These are phyloP conservation scores for Mycteria americana DNA, from an alignment of 2,797 vertebrate species.

Conservation along the genomic window DNA sequence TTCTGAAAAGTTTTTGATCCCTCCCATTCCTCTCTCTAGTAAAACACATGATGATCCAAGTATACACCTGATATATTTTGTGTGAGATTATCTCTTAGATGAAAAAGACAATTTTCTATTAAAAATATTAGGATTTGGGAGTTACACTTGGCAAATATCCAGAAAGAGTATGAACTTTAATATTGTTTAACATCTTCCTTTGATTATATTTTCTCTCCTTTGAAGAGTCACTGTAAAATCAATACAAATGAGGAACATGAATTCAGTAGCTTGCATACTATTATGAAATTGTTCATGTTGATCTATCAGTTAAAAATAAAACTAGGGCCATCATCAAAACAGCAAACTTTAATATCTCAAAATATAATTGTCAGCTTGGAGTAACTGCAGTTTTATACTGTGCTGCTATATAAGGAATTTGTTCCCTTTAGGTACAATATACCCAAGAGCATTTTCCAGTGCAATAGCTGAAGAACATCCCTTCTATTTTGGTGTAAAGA, in stretches of 20 bases:
- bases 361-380: neutral
- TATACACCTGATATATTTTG: neutral
- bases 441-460: constrained; percentile 23
- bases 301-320: neutral
- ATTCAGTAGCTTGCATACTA: neutral
- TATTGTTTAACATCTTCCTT: neutral
- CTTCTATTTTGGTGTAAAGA: neutral
- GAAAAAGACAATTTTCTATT: neutral
- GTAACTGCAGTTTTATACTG: neutral
- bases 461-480: constrained; percentile 16
- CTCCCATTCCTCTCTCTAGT: neutral
- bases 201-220: neutral
- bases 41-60: neutral
- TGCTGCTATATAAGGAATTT: neutral
- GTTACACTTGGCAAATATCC: neutral
- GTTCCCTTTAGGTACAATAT: neutral
- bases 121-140: neutral
- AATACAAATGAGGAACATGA: neutral
- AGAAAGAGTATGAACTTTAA: neutral
- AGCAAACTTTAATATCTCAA: neutral
- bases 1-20: neutral
- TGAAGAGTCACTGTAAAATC: neutral
- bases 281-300: neutral
- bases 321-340: neutral
- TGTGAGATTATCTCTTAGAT: neutral